Base-by-base conservation (phyloP, 2,797 vertebrate genomes). In the Chrysolophus pictus region DNA sequence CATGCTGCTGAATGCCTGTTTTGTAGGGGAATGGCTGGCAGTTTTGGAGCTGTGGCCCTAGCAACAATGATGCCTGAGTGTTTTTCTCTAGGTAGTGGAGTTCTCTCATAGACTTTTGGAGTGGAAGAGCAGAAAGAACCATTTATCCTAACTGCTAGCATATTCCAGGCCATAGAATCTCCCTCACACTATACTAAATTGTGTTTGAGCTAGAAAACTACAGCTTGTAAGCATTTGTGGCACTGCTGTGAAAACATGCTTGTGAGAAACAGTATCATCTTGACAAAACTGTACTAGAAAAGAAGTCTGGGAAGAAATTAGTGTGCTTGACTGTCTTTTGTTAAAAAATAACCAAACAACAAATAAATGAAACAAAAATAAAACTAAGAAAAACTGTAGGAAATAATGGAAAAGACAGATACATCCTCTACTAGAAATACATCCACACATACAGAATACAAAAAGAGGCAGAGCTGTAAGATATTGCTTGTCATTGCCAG, bases 1-100 rank as follows among this genome's bases (percentile, higher is more conserved):
- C 2, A 0, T 87, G 75, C 3, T 86, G 87, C 51, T 95, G 87
- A 95, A 95, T 87, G 90, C 72, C 19, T 92, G 65, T 86, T 91
- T 84, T 91, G 69, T 70, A 89, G 67, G 39, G 49, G 63, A 90
- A 89, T 80, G 91, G 51, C 72, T 95, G 93, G 49, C 93, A 91
- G 35, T 60, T 92, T 78, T 80, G 87, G 67, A 95, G 35, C 81
- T 55, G 84, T 85, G 93, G 55, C 63, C 84, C 72, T 91, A 73
- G 76, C 59, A 94, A 93, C 87, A 89, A 51, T 37, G 70, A 53
- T 75, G 75, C 47, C 58, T 67, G 65, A 56, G 18, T 63, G 35
- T 63, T 82, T 91, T 93, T n/a, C 62, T 81, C 2, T 31, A 72
- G 77, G 42, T 47, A 14, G 24, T 53, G 24, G 11, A 65, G 31